phyloP scores from a whole-genome alignment of 2,888 invertebrate species.

The Cremastinae sp. region DNA sequence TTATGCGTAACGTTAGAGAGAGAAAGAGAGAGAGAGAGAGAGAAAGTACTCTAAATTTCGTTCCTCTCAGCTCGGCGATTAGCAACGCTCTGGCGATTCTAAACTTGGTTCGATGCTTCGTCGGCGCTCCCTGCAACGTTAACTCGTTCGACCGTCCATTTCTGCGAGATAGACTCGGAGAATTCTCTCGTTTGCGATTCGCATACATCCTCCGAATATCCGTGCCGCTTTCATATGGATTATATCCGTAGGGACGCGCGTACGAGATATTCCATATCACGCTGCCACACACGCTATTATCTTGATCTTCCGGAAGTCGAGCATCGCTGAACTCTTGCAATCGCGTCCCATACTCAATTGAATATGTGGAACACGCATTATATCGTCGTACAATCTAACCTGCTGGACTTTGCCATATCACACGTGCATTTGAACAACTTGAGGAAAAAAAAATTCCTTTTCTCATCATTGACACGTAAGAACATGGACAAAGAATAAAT shows the following conservation, averaged over 20 bases:
- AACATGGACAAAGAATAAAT: constrained; percentile 5
- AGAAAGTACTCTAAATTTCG: constrained; percentile 47
- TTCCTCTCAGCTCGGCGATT: constrained; percentile 53
- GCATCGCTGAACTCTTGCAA: constrained; percentile 53
- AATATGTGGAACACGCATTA: constrained; percentile 61
- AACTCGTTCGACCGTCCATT: constrained; percentile 52
- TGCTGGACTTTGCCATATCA: constrained; percentile 48
- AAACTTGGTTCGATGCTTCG: constrained; percentile 52
- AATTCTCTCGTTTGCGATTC: constrained; percentile 38
- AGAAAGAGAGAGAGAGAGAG: no score
- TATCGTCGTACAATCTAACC: constrained; percentile 52
- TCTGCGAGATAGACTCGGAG: constrained; percentile 38
- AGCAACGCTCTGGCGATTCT: constrained; percentile 52
- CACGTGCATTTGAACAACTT: constrained; percentile 21
- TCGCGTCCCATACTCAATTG: constrained; percentile 58
- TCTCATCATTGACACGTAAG: not conserved
- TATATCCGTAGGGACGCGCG: not conserved
- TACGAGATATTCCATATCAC: constrained; percentile 32
- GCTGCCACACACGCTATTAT: constrained; percentile 51
- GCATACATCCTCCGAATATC: constrained; percentile 3
- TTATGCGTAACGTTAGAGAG: constrained; percentile 50
- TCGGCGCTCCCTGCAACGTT: constrained; percentile 42
- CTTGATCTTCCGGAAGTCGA: constrained; percentile 60
- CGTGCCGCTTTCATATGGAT: not conserved
- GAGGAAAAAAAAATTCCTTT: not conserved